A percentile compares a stretch with the other conserved stretches of the same genome.
phyloP scores from a whole-genome alignment of 2,113 vertebrate genomes.

The Fregata magnificens region DNA sequence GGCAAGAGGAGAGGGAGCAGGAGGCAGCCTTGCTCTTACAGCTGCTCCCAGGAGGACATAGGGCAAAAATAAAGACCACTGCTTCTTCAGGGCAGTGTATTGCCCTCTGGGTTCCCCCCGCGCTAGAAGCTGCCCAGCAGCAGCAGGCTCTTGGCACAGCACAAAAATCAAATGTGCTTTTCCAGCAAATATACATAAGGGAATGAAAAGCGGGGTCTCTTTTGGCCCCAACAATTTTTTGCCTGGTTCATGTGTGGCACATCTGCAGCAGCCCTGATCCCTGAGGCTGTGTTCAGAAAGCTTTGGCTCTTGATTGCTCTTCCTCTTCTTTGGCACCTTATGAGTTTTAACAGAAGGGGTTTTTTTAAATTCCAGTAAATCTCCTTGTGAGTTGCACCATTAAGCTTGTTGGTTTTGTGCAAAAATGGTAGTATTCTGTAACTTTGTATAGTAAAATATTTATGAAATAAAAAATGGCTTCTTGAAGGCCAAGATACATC shows the following conservation, averaged over 20 bases:
- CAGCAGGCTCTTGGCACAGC: not conserved
- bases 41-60: not conserved
- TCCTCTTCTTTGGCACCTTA: not conserved
- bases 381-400: not conserved
- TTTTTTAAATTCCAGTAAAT: not conserved
- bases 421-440: not conserved
- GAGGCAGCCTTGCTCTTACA: not conserved
- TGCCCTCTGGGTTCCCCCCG: not conserved
- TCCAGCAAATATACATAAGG: not conserved
- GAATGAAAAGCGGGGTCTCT: not conserved
- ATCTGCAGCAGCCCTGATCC: not conserved
- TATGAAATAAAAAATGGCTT: not conserved
- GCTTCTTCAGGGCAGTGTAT: not conserved
- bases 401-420: not conserved
- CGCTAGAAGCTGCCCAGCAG: not conserved
- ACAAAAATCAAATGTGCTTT: not conserved
- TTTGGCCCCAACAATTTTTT: not conserved
- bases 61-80: not conserved
- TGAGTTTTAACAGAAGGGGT: not conserved
- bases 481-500: not conserved
- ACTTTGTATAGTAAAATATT: not conserved
- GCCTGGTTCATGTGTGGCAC: not conserved
- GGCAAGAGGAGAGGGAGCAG: not conserved
- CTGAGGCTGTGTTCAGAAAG: not conserved
- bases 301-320: not conserved